phyloP scores from a whole-genome alignment of 2,113 vertebrate species.

The Falcunculus frontatus region DNA sequence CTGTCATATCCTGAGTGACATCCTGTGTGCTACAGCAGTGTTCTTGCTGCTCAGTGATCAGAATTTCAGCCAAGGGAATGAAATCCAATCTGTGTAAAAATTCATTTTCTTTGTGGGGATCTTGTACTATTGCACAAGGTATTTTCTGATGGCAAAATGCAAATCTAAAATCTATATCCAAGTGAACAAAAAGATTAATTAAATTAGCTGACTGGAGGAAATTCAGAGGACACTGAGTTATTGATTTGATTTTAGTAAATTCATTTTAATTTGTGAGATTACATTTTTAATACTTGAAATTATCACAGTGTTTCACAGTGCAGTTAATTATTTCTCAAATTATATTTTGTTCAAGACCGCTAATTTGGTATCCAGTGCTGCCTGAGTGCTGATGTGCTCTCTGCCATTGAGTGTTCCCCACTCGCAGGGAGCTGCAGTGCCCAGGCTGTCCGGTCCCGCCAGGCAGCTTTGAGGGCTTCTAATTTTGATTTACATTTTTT shows the following conservation, averaged over 20 bases:
- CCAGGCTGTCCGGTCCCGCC: accelerated
- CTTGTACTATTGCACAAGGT: constrained; percentile 58
- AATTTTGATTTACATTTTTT: neutral
- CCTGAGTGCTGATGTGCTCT: neutral
- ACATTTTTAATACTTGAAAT: constrained; percentile 57
- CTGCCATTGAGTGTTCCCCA: accelerated
- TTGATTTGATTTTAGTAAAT: constrained; percentile 74
- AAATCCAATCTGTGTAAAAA: constrained; percentile 73
- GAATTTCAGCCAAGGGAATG: constrained; percentile 71
- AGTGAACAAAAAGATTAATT: constrained; percentile 72
- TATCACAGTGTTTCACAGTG: neutral
- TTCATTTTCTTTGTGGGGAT: constrained; percentile 68
- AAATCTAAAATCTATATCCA: constrained; percentile 71
- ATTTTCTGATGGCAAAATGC: constrained; percentile 71
- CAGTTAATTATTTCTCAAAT: constrained; percentile 6
- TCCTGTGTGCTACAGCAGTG: constrained; percentile 66
- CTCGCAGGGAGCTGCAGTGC: accelerated
- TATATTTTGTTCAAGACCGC: neutral
- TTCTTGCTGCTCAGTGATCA: constrained; percentile 70
- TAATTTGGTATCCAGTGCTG: neutral
- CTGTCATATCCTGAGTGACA: constrained; percentile 76
- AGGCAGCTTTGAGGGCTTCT: neutral
- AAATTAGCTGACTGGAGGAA: constrained; percentile 72
- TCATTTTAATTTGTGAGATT: constrained; percentile 67
- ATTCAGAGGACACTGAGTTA: constrained; percentile 62